Evolutionary conservation across 2,888 invertebrate genomes (phyloP), one percentile per base, ranked within the genome.

Genomic region (Euplexia lucipara): DNA sequence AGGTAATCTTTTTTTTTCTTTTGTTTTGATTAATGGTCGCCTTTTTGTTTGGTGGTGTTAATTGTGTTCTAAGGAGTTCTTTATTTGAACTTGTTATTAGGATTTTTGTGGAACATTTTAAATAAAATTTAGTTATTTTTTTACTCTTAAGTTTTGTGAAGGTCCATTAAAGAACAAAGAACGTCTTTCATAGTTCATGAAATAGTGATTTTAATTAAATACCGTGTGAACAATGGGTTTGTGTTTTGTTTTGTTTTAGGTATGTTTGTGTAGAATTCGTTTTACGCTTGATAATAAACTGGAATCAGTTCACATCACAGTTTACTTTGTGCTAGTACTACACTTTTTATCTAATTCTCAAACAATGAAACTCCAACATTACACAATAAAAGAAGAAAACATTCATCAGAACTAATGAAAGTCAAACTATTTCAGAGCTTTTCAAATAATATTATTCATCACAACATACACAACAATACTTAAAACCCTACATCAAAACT

Each of bases 1-100:
- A 35, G 10, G 60, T 61, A 48, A 68, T 72, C 30, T 65, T 68
- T 68, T 64, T 63, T 65, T 47, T 49, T 26, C 1, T 26, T 54
- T 76, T 26, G 26, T 26, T 76, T 67, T 69, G 65, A 69, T 68
- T 12, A 70, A 80, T 80, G 32, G 44, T 2, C 39, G 8, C 7
- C 52, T 70, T 70, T 62, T 70, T 32, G 8, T 39, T 56, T 54
- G 65, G 14, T 49, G 35, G 56, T 64, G 39, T 67, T 75, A 57
- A 75, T 70, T 64, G 60, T 67, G 54, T 47, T 26, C n/a, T 59
- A 39, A 20, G 37, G 56, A 71, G 42, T 47, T 63, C 3, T 6
- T n/a, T 16, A 39, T 44, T 30, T n/a, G 3, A 30, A 12, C 8
- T 63, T 10, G 22, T 22, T 47, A 5, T 35, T 35, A 9, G 3